Evolutionary conservation across 2,113 vertebrate species (phyloP).

Genomic region (Ondatra zibethicus): DNA sequence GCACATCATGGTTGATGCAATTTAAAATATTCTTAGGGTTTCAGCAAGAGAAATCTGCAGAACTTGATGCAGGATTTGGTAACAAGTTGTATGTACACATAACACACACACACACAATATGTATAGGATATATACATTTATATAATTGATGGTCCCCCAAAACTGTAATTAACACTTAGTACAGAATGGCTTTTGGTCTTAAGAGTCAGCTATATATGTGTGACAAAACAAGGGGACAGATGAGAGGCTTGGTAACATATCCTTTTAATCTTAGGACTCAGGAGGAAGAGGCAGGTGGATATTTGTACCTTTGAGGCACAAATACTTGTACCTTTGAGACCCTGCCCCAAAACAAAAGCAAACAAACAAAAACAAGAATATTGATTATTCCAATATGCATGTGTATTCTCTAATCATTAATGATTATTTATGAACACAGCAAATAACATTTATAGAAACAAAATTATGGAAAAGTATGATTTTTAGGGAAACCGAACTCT

Average conservation of each 20-base stretch:
- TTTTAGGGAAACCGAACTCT: no score
- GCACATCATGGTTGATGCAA: background rate
- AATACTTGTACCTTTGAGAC: background rate
- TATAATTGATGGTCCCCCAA: background rate
- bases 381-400: background rate
- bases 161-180: background rate
- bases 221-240: background rate
- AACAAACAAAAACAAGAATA: background rate
- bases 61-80: background rate
- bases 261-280: background rate
- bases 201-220: background rate
- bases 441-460: constrained; percentile 42
- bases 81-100: background rate
- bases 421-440: background rate
- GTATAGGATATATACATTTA: background rate
- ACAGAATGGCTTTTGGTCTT: constrained; percentile 16
- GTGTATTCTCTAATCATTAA: background rate
- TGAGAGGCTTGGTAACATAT: background rate
- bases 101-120: background rate
- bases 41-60: constrained; percentile 36
- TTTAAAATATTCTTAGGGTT: constrained; percentile 46
- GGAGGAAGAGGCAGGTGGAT: background rate
- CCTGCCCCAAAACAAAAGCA: background rate
- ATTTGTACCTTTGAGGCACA: background rate
- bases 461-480: constrained; percentile 19